Evolutionary conservation across 1,140 invertebrate species (phyloP).

Genomic region (Drosophila tani): DNA sequence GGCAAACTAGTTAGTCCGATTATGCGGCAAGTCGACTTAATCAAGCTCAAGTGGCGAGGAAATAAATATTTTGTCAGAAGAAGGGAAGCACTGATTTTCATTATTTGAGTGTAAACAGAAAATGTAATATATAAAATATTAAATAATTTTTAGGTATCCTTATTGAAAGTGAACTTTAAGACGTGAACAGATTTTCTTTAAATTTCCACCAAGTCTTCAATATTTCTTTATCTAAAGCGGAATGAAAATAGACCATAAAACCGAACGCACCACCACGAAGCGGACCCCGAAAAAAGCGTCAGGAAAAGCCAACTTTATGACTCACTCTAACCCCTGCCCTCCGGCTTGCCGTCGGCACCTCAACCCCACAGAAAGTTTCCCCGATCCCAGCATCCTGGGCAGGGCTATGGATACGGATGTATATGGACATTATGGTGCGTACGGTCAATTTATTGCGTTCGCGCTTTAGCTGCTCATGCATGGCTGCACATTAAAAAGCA

Average conservation of each 20-base stretch:
- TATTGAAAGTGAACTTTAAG: not conserved
- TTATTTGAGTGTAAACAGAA: no score
- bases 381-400: conserved; percentile 16
- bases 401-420: conserved; percentile 49
- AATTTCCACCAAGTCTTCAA: not conserved
- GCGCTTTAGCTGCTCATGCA: conserved; percentile 66
- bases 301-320: conserved; percentile 48
- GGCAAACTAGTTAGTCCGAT: conserved; percentile 37
- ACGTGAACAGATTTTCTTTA: not conserved
- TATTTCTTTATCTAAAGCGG: conserved; percentile 4
- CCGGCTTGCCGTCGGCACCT: conserved; percentile 5
- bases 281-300: conserved; percentile 18
- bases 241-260: conserved; percentile 24
- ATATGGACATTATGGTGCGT: conserved; percentile 59
- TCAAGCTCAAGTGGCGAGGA: conserved; percentile 15
- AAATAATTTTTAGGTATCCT: not conserved
- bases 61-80: not conserved
- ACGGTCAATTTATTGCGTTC: conserved; percentile 80
- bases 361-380: conserved; percentile 41
- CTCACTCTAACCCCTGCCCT: conserved; percentile 25
- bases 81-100: not conserved
- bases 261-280: not conserved
- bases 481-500: conserved; percentile 79
- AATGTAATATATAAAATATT: not conserved
- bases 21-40: conserved; percentile 19